Conservation (phyloP, 1,140 invertebrate species). For the Campoletis sonorensis region DNA sequence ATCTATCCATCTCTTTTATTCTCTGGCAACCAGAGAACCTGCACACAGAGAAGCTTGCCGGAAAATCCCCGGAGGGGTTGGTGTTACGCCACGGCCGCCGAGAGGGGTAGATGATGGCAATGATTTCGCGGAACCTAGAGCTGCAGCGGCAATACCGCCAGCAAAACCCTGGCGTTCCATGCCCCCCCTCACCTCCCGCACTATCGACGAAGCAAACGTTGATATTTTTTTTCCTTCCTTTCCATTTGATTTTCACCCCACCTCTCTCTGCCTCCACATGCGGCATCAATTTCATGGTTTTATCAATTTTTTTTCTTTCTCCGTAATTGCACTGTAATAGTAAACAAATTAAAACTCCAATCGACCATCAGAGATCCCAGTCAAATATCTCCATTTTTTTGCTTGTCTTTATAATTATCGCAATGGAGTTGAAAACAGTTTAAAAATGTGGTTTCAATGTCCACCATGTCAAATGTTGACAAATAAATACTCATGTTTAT, state of each 20-base stretch:
- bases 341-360: background rate
- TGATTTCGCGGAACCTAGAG: slow-evolving; percentile 61
- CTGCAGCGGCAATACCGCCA: slow-evolving; percentile 12
- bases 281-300: slow-evolving; percentile 13
- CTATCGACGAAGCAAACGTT: slow-evolving; percentile 21
- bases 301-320: slow-evolving; percentile 18
- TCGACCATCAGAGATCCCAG: background rate
- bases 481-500: background rate
- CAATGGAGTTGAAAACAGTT: too few relatives aligned
- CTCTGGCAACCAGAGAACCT: slow-evolving; percentile 40
- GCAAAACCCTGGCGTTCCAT: slow-evolving; percentile 18
- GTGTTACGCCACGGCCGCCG: slow-evolving; percentile 48
- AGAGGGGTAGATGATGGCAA: slow-evolving; percentile 69
- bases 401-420: too few relatives aligned
- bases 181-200: background rate
- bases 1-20: slow-evolving; percentile 32
- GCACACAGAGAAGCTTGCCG: slow-evolving; percentile 37
- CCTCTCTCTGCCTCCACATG: background rate
- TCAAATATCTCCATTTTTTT: background rate
- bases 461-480: background rate
- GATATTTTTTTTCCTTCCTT: slow-evolving; percentile 33
- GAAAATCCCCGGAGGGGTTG: slow-evolving; percentile 50
- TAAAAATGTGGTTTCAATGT: too few relatives aligned
- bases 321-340: background rate
- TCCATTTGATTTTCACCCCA: background rate